These are phyloP conservation scores for Lutraria rhynchaena DNA, from an alignment of 1,140 invertebrate genomes.

Conservation along the genomic window DNA sequence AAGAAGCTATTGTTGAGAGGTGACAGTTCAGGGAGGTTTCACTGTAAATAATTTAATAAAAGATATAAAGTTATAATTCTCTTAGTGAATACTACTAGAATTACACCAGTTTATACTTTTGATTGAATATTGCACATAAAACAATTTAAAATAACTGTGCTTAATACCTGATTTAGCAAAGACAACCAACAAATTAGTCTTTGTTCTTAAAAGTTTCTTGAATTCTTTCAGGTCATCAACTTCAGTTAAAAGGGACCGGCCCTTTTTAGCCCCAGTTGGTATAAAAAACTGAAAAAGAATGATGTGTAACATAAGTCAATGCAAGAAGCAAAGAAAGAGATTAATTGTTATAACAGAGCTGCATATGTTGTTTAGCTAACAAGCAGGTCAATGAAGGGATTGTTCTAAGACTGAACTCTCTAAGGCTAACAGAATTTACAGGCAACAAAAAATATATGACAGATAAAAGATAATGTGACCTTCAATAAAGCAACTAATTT, in stretches of 20 bases:
- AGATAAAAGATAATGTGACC: neutral
- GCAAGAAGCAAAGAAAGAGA: no score
- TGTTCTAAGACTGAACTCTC: neutral
- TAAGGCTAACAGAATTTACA: neutral
- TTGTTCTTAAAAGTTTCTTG: slow-evolving; percentile 92
- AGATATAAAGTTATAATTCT: no score
- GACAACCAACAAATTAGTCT: slow-evolving; percentile 91
- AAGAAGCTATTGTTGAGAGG: no score
- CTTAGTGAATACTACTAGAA: no score
- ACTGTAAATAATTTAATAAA: no score
- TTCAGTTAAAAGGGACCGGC: slow-evolving; percentile 72
- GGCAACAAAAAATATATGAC: neutral
- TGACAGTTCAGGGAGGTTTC: no score
- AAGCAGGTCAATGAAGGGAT: neutral
- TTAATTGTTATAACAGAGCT: neutral
- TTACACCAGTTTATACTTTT: no score
- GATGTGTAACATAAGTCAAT: no score
- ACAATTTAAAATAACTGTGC: no score
- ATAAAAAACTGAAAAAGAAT: slow-evolving; percentile 42
- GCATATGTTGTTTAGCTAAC: neutral
- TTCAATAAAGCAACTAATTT: neutral
- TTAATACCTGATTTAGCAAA: slow-evolving; percentile 85
- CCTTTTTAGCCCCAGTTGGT: slow-evolving; percentile 68
- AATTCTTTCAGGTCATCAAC: slow-evolving; percentile 90
- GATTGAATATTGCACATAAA: no score